A percentile compares a stretch with the other conserved stretches of the same genome.
Conservation (phyloP, 2,797 vertebrate species). For the Novumbra hubbsi region DNA sequence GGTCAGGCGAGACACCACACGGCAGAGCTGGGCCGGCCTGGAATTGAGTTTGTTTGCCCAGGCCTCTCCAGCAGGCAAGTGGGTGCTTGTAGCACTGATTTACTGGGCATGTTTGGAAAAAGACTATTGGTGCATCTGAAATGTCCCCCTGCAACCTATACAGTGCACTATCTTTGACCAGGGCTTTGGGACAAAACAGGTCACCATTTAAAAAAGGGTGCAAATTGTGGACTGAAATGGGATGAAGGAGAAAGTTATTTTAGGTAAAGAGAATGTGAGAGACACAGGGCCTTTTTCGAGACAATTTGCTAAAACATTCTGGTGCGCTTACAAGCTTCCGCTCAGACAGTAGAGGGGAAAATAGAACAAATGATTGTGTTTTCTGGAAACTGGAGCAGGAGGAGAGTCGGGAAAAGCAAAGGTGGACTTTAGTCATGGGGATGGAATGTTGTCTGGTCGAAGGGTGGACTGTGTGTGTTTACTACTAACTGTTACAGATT, state of each 20-base stretch:
- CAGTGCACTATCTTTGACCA: background rate
- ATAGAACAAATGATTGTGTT: background rate
- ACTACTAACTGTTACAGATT: background rate
- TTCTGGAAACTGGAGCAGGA: conserved; percentile 1
- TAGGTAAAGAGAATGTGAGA: conserved; percentile 1
- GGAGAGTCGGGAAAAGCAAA: conserved; percentile 17
- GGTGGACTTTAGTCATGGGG: conserved; percentile 39
- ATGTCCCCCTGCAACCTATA: background rate
- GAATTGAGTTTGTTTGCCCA: background rate
- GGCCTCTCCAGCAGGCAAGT: conserved; percentile 14
- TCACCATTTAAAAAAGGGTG: background rate
- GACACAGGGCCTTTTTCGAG: background rate
- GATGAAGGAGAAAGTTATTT: conserved; percentile 15
- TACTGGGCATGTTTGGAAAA: background rate
- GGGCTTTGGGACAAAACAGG: background rate
- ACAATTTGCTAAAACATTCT: conserved; percentile 14
- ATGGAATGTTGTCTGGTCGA: conserved; percentile 17
- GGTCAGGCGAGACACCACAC: background rate
- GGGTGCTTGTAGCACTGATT: conserved; percentile 9
- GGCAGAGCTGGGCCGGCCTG: background rate
- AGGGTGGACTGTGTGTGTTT: background rate
- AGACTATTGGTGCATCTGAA: background rate
- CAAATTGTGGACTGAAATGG: background rate
- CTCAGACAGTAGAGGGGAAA: background rate
- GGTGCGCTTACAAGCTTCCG: background rate